Percentiles rank a stretch among this genome's conserved stretches.
Evolutionary conservation across 2,797 vertebrate species (phyloP).

Genomic region (Coregonus ussuriensis): DNA sequence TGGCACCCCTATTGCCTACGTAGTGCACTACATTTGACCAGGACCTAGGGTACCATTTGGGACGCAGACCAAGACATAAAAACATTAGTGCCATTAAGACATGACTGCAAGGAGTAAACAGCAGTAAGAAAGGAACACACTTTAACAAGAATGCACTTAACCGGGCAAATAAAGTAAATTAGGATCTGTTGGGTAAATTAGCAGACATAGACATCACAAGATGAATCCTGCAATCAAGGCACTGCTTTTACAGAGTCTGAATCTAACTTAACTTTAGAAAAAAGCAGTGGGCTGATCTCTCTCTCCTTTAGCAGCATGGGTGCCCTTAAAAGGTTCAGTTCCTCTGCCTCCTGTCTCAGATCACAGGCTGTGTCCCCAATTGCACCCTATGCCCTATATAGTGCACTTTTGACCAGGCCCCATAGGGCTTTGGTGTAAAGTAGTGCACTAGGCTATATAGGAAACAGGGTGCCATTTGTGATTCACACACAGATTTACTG

Average conservation of each 20-base stretch:
- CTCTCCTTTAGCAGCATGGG: not conserved
- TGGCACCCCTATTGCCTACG: not conserved
- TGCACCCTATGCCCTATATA: not conserved
- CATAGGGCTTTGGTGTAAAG: not conserved
- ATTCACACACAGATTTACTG: not conserved
- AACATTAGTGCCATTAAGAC: slow-evolving; percentile 10
- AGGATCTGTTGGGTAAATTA: not conserved
- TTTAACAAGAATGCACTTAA: slow-evolving; percentile 16
- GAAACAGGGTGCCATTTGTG: not conserved
- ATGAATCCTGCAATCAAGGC: slow-evolving; percentile 11
- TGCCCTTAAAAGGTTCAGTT: not conserved
- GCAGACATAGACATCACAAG: not conserved
- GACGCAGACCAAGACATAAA: not conserved
- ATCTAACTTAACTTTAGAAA: not conserved
- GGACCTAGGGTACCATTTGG: not conserved
- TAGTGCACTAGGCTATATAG: not conserved
- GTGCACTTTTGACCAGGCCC: not conserved
- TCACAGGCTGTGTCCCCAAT: not conserved
- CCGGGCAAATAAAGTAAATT: not conserved
- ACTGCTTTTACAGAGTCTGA: slow-evolving; percentile 5
- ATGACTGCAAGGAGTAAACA: slow-evolving; percentile 4
- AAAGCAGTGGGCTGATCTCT: not conserved
- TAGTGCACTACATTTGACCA: not conserved
- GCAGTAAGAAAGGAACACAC: slow-evolving; percentile 3
- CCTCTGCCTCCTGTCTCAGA: not conserved